These are phyloP conservation scores for Brachycybe producta DNA, from an alignment of 2,888 invertebrate species.

Conservation along the genomic window DNA sequence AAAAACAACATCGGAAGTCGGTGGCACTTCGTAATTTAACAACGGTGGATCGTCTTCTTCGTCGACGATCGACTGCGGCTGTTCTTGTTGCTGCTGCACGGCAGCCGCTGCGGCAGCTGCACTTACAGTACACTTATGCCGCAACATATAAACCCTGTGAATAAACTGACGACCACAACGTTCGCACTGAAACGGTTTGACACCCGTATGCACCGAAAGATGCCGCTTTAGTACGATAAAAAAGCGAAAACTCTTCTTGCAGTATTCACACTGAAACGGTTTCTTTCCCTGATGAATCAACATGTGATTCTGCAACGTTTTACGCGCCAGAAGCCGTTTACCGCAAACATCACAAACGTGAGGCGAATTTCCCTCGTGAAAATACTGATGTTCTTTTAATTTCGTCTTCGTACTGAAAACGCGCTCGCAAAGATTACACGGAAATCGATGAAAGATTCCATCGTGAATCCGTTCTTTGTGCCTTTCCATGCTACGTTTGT, in stretches of 20 bases:
- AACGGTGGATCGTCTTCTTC: too few relatives aligned
- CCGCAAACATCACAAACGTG: conserved; percentile 7
- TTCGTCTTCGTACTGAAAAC: conserved; percentile 7
- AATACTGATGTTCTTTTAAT: conserved; percentile 10
- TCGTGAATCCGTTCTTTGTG: conserved; percentile 12
- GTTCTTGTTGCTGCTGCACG: too few relatives aligned
- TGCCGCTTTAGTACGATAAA: conserved; percentile 34
- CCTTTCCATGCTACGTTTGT: conserved; percentile 12
- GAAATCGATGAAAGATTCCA: neutral
- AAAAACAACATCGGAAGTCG: too few relatives aligned
- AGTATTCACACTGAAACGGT: conserved; percentile 2
- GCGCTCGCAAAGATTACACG: neutral
- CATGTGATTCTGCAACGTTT: conserved; percentile 24
- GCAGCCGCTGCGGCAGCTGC: too few relatives aligned
- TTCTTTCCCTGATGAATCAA: conserved; percentile 10
- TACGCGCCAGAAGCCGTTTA: neutral
- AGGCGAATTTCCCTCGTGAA: conserved; percentile 5
- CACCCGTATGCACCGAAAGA: conserved; percentile 19
- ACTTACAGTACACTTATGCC: conserved; percentile 22
- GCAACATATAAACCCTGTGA: conserved; percentile 19
- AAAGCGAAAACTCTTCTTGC: conserved; percentile 26
- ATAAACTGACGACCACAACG: conserved; percentile 13
- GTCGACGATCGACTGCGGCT: too few relatives aligned
- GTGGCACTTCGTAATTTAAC: too few relatives aligned
- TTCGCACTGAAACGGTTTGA: conserved; percentile 15